Evolutionary conservation across 2,113 vertebrate genomes (phyloP), one percentile per base, ranked within the genome.

Genomic region (Raja brachyura): DNA sequence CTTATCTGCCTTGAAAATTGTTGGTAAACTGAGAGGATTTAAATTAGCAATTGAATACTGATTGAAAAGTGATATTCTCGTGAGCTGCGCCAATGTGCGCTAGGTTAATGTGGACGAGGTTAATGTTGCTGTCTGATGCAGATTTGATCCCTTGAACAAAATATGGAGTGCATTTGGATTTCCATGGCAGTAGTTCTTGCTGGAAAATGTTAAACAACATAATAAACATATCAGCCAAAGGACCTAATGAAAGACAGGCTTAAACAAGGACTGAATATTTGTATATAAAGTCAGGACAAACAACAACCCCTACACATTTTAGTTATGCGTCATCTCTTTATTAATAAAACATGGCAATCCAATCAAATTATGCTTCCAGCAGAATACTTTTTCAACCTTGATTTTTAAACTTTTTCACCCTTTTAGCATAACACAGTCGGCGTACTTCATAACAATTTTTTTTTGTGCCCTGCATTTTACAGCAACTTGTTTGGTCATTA

Each of bases 231-330:
- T 92, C 90, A 92, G 90, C 33, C 90, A 92, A 92, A 92, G 7
- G 33, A 92, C 68, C 73, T 92, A 92, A 92, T 92, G 90, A 92
- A 92, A 92, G 90, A 92, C 90, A 92, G 90, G 39, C 66, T 73
- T 92, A 33, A 92, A 92, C 4, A 54, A 90, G 88, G 66, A 48
- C 4, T 5, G 18, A 90, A 31, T 90, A 63, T 70, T 66, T 90
- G 88, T 70, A 33, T 90, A 90, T 22, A 33, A 68, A 88, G 20
- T 92, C 66, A 73, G 90, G 73, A 92, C 54, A 92, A 92, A 92
- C 90, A 92, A 92, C 90, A 92, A 88, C 68, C 68, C 90, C 90
- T 92, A 70, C 90, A 74, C 68, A 14, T 70, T 92, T 9, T 66
- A 33, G 73, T 92, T 9, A 33, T 70, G 90, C 10, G 68, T 92